Percentiles rank a stretch among this genome's conserved stretches.
These are phyloP conservation scores for Ictalurus furcatus DNA, from an alignment of 2,113 vertebrate species.

Conservation along the genomic window DNA sequence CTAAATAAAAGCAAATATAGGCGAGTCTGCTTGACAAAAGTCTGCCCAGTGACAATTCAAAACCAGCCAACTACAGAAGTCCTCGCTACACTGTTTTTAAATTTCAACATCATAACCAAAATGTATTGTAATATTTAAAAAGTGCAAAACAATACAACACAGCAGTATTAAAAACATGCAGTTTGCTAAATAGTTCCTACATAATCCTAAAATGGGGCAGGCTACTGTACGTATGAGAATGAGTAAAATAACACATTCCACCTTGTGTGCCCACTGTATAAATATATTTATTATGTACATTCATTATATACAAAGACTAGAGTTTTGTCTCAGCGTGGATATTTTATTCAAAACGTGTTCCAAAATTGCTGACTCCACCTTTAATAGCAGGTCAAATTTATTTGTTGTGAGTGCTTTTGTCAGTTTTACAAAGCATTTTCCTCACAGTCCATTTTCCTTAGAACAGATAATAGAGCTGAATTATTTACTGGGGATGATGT, in stretches of 20 bases:
- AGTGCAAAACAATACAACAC: background rate
- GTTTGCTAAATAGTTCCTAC: background rate
- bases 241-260: background rate
- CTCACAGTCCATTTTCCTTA: constrained; percentile 39
- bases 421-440: constrained; percentile 22
- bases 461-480: constrained; percentile 44
- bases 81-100: background rate
- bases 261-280: background rate
- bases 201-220: background rate
- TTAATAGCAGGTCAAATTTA: background rate
- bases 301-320: background rate
- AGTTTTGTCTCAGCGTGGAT: background rate
- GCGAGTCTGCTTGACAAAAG: background rate
- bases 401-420: background rate
- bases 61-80: background rate
- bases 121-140: background rate
- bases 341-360: background rate
- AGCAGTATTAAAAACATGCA: background rate
- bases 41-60: background rate
- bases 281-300: background rate
- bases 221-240: background rate
- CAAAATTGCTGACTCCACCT: background rate
- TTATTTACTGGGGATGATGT: constrained; percentile 53
- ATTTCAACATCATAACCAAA: background rate
- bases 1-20: background rate